Percentiles rank a stretch among this genome's conserved stretches.
phyloP scores from a whole-genome alignment of 2,888 invertebrate genomes.

The Macrosoma leucophasiata region DNA sequence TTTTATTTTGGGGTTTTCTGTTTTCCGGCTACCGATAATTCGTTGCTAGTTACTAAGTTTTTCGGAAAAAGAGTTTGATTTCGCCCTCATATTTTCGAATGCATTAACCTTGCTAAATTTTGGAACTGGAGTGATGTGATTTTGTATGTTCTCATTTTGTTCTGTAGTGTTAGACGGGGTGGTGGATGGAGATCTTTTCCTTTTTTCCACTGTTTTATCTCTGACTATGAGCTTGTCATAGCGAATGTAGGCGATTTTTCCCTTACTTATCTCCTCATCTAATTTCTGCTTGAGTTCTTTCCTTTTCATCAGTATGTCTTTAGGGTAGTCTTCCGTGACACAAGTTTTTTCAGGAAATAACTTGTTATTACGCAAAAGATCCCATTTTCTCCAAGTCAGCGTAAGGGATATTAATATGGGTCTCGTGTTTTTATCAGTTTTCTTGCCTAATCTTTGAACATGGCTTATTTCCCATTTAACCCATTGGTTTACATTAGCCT shows the following conservation, averaged over 20 bases:
- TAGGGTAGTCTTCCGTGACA: too few species aligned
- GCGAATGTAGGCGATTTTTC: neutral
- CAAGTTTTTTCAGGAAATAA: too few species aligned
- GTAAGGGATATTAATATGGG: too few species aligned
- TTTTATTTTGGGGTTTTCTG: too few species aligned
- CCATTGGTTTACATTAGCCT: too few species aligned
- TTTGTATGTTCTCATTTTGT: neutral
- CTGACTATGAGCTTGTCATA: neutral
- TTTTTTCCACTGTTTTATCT: neutral
- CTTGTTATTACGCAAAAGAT: too few species aligned
- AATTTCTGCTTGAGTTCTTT: too few species aligned
- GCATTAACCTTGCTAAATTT: neutral
- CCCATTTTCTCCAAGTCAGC: too few species aligned
- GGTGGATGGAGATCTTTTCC: neutral
- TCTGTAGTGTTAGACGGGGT: neutral
- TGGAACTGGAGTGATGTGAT: neutral
- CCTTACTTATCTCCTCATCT: neutral
- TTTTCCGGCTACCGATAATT: neutral
- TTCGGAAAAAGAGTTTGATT: neutral
- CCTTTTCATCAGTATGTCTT: too few species aligned
- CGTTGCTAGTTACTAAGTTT: neutral
- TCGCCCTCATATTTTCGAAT: neutral
- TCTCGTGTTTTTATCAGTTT: too few species aligned
- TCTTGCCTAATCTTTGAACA: too few species aligned
- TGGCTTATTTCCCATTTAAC: too few species aligned